These are phyloP conservation scores for Phyllostomus hastatus DNA, from an alignment of 2,113 vertebrate genomes.

Conservation along the genomic window DNA sequence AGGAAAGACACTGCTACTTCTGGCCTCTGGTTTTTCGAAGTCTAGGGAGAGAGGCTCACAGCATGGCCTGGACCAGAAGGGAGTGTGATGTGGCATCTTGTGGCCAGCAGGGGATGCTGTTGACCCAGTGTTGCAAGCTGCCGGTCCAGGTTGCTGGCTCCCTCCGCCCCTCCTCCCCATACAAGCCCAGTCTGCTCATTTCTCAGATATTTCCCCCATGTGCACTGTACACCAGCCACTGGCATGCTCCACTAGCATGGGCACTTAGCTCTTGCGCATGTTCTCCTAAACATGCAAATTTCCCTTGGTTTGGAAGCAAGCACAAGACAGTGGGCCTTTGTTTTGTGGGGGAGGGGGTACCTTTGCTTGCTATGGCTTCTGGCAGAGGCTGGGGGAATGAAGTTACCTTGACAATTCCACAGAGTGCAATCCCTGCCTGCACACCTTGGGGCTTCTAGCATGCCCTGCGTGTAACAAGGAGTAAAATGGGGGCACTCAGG, in stretches of 20 bases:
- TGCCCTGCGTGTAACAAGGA: not conserved
- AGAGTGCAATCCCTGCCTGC: not conserved
- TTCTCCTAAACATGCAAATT: not conserved
- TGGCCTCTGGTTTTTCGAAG: accelerated
- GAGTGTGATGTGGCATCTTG: not conserved
- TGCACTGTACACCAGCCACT: not conserved
- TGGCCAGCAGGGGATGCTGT: constrained; percentile 55
- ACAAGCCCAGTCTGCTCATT: not conserved
- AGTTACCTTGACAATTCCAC: too few species aligned
- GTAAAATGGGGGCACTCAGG: accelerated
- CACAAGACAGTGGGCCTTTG: not conserved
- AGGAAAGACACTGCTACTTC: not conserved
- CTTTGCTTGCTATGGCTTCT: not conserved
- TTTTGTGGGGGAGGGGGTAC: not conserved
- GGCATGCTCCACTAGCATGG: not conserved
- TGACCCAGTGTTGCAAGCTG: not conserved
- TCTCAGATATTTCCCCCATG: not conserved
- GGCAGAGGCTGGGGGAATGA: not conserved
- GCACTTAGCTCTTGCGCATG: not conserved
- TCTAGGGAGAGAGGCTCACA: not conserved
- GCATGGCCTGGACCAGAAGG: accelerated
- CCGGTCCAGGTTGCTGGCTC: too few species aligned
- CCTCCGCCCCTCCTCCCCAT: too few species aligned
- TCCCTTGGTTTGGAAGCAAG: not conserved
- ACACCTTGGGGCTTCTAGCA: not conserved